Evolutionary conservation across 2,113 vertebrate genomes (phyloP), one percentile per base, ranked within the genome.

Genomic region (Dendrocopos noguchii): DNA sequence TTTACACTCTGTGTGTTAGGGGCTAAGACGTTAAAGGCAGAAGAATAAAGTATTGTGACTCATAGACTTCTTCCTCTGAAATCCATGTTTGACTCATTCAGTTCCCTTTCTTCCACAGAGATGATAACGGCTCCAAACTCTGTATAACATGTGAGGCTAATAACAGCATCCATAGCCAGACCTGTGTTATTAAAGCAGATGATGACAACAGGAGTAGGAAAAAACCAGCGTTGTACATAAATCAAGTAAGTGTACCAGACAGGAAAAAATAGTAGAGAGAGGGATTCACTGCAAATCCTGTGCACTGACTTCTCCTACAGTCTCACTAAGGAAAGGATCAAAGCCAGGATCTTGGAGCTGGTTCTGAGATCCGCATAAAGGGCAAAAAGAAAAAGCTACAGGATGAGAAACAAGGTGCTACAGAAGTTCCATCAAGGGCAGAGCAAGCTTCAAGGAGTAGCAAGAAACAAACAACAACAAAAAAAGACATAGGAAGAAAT

Each of bases 171-270:
- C 74, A 89, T 95, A 46, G 61, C 93, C 91, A 94, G 90, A 96
- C 96, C 74, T 86, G 39, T 95, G 79, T 53, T 82, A 92, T 96
- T 85, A 65, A 97, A 77, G 94, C 61, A 93, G 46, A 72, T 67
- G 84, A 96, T 89, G 94, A 96, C 93, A 97, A 94, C 71, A 95
- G 89, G 78, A 95, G 68, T 80, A 96, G 79, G 76, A 94, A 57
- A 27, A 92, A 52, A 96, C 90, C 78, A 96, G 77, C 50, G 84
- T 20, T 83, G 31, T 18, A 73, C 27, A 87, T 90, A 96, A 95
- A 96, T 93, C 95, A 96, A 52, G 53, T 73, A 93, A 87, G 78
- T 72, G 76, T 92, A 96, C 55, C 82, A 96, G 90, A 95, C 47
- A 82, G 94, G 75, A 27, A 84, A 67, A 93, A 89, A 47, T 27